Evolutionary conservation across 2,797 vertebrate genomes (phyloP).

Genomic region (Avahi laniger): DNA sequence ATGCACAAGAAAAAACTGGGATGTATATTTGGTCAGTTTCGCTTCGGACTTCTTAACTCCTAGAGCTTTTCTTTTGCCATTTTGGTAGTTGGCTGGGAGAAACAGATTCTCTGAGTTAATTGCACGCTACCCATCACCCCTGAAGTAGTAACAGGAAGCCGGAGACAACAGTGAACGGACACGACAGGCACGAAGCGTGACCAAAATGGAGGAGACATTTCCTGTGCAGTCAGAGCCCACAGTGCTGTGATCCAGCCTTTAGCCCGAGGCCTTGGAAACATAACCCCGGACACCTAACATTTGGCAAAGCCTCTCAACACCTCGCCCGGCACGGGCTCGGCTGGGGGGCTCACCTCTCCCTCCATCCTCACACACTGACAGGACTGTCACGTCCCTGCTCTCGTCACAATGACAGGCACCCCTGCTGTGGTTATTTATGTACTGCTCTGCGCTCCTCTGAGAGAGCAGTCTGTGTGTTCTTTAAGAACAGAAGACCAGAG

Average conservation of each 20-base stretch:
- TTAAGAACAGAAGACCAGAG: not conserved
- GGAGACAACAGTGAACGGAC: not conserved
- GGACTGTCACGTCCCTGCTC: not conserved
- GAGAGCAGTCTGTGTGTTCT: not conserved
- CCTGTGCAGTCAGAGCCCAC: not conserved
- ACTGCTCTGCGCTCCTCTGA: not conserved
- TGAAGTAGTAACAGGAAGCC: not conserved
- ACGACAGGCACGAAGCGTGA: rapidly evolving
- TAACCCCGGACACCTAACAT: not conserved
- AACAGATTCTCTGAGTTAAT: not conserved
- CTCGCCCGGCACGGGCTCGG: not conserved
- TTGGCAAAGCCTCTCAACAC: not conserved
- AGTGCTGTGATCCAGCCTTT: not conserved
- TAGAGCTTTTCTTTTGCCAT: not conserved
- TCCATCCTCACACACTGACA: not conserved
- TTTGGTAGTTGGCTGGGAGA: not conserved
- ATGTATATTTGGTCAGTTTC: not conserved
- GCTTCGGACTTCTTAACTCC: not conserved
- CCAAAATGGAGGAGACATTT: not conserved
- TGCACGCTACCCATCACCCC: too few relatives aligned
- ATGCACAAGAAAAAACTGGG: not conserved
- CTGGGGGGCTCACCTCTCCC: not conserved
- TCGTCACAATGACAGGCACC: not conserved
- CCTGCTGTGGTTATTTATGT: not conserved
- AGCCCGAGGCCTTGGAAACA: not conserved